These are phyloP conservation scores for Rhagium mordax DNA, from an alignment of 2,888 invertebrate species.

Conservation along the genomic window DNA sequence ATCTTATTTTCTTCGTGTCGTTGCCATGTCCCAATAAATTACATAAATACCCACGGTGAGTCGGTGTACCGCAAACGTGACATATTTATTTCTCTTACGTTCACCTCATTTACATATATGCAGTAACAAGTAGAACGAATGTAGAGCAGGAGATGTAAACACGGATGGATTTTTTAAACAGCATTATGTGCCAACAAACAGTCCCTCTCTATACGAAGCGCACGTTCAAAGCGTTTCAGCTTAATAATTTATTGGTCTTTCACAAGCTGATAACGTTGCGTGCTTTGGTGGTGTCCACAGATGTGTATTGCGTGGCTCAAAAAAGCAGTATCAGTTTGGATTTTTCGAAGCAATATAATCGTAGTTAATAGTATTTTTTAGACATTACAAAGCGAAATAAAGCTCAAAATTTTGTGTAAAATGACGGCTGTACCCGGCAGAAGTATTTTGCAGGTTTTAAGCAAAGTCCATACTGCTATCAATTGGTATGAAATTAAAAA, in stretches of 20 bases:
- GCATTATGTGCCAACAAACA: not conserved
- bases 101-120: slow-evolving; percentile 9
- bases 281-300: not conserved
- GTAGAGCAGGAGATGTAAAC: slow-evolving; percentile 3
- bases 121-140: not conserved
- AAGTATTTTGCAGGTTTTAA: too few species aligned
- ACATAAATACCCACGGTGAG: not conserved
- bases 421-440: too few species aligned
- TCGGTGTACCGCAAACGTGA: not conserved
- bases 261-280: not conserved
- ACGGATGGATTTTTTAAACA: not conserved
- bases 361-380: too few species aligned
- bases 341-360: too few species aligned
- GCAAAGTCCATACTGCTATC: too few species aligned
- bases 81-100: not conserved
- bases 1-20: not conserved
- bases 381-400: too few species aligned
- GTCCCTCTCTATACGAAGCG: not conserved
- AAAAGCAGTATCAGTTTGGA: not conserved
- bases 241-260: not conserved
- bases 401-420: too few species aligned
- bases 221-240: not conserved
- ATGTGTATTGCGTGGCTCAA: not conserved
- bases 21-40: not conserved
- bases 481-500: too few species aligned